Percentiles rank a stretch among this genome's conserved stretches.
phyloP scores from a whole-genome alignment of 1,140 invertebrate genomes.

The Berghia stephanieae region DNA sequence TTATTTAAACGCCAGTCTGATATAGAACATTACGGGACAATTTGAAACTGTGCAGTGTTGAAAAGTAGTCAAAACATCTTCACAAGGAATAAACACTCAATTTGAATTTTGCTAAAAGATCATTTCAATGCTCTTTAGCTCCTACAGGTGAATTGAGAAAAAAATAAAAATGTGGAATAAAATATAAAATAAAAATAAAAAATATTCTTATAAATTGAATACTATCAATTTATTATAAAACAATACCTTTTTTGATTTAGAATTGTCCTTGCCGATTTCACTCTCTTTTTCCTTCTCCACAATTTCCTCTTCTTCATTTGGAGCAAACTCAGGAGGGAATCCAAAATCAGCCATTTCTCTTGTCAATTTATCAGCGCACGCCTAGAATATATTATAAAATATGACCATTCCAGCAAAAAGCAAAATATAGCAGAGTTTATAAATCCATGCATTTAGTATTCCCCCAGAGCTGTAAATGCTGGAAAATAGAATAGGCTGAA shows the following conservation, averaged over 20 bases:
- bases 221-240: not conserved
- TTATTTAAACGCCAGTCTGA: no score
- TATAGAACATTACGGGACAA: no score
- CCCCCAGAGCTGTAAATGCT: no score
- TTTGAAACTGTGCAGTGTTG: no score
- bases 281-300: slow-evolving; percentile 67
- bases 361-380: slow-evolving; percentile 97
- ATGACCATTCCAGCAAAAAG: not conserved
- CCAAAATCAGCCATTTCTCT: slow-evolving; percentile 93
- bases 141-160: no score
- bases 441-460: no score
- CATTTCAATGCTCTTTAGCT: no score
- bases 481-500: no score
- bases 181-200: not conserved
- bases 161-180: slow-evolving; percentile 9
- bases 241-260: slow-evolving; percentile 92
- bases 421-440: no score
- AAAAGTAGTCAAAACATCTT: no score
- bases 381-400: slow-evolving; percentile 64
- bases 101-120: no score
- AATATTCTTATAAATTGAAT: not conserved
- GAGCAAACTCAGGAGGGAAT: slow-evolving; percentile 91
- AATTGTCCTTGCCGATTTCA: slow-evolving; percentile 84
- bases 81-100: no score
- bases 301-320: slow-evolving; percentile 65